Percentiles rank a stretch among this genome's conserved stretches.
Evolutionary conservation across 2,113 vertebrate species (phyloP).

Genomic region (Charadrius vociferus): DNA sequence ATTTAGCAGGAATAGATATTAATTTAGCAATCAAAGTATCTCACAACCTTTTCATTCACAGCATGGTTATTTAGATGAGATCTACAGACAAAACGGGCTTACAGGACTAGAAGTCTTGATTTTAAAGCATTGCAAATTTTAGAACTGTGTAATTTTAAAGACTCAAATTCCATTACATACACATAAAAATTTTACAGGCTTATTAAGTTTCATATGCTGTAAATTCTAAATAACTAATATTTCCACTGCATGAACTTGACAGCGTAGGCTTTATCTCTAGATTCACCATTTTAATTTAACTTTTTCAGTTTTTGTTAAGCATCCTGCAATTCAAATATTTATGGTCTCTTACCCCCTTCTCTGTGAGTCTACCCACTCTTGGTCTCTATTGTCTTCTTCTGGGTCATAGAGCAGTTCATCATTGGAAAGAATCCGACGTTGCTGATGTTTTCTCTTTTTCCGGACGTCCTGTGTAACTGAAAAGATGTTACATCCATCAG

Average conservation of each 20-base stretch:
- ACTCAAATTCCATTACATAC: neutral
- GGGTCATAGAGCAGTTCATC: slow-evolving; percentile 95
- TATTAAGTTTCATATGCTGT: neutral
- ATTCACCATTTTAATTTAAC: neutral
- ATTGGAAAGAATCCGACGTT: slow-evolving; percentile 83
- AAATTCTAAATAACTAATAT: neutral
- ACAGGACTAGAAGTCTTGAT: neutral
- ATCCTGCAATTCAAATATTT: neutral
- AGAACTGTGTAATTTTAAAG: neutral
- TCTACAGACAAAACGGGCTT: neutral
- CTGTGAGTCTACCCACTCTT: slow-evolving; percentile 91
- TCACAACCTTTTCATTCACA: neutral
- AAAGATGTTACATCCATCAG: neutral
- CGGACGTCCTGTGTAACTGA: slow-evolving; percentile 69
- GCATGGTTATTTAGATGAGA: neutral
- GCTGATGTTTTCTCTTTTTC: slow-evolving; percentile 74
- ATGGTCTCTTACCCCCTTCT: slow-evolving; percentile 80
- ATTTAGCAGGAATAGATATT: neutral
- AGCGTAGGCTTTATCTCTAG: neutral
- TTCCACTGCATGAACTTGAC: neutral
- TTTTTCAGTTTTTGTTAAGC: neutral
- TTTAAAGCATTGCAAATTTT: neutral
- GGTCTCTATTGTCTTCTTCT: slow-evolving; percentile 90
- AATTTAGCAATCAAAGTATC: neutral
- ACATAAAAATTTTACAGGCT: neutral